A percentile compares a stretch with the other conserved stretches of the same genome.
Evolutionary conservation across 2,888 invertebrate species (phyloP).

Genomic region (Romanomermis culicivorax): DNA sequence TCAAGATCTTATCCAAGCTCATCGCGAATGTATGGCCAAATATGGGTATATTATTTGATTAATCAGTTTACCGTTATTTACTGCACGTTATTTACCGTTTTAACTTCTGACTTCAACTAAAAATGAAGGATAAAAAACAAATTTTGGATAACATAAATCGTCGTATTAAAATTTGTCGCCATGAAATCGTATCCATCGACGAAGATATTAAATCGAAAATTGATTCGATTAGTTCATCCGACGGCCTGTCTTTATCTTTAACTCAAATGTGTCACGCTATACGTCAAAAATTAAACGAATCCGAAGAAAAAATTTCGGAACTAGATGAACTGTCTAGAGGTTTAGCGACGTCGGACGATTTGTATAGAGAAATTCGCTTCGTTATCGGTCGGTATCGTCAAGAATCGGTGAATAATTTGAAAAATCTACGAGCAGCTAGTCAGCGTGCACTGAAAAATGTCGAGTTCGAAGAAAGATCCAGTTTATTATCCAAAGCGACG

Average conservation of each 20-base stretch:
- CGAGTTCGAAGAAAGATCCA: background rate
- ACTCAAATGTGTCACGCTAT: background rate
- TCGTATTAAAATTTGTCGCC: background rate
- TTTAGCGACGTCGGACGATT: background rate
- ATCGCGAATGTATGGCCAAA: slow-evolving; percentile 74
- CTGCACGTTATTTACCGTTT: no score
- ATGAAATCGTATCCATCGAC: slow-evolving; percentile 14
- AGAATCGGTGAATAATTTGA: background rate
- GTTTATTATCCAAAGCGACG: background rate
- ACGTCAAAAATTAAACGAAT: background rate
- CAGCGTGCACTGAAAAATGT: background rate
- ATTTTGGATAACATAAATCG: no score
- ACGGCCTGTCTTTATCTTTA: background rate
- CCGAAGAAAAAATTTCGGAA: slow-evolving; percentile 1
- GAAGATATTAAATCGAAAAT: slow-evolving; percentile 13
- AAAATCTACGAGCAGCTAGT: slow-evolving; percentile 1
- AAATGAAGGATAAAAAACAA: no score
- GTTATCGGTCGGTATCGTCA: background rate
- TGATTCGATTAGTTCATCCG: background rate
- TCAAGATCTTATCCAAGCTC: slow-evolving; percentile 67
- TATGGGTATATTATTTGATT: background rate
- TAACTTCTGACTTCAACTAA: no score
- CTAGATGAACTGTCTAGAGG: background rate
- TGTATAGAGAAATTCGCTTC: background rate
- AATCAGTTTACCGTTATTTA: background rate